Base-by-base conservation (phyloP, 2,888 invertebrate species). In the Phaonia tiefii region DNA sequence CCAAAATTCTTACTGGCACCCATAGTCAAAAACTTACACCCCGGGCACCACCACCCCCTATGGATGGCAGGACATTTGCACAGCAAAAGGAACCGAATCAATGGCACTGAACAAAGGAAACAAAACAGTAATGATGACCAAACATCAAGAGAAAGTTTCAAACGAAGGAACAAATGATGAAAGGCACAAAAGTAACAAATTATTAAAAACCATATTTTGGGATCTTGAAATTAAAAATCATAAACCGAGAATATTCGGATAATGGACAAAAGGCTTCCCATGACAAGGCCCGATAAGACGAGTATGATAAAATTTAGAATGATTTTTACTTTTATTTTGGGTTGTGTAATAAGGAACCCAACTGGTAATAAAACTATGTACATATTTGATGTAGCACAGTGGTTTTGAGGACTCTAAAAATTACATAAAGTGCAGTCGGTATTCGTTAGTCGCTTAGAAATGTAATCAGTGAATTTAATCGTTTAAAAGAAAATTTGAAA, bases 121-220 rank as follows among this genome's bases (percentile, higher is more conserved):
- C 20, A 42, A 63, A 63, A 63, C 22, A 15, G 63, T 42, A 63
- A 63, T 63, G 63, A 63, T 13, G 63, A 22, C 22, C 17, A 63
- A 63, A 37, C 37, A 39, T 17, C 31, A n/a, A 22, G 11, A 46
- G 42, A 56, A 70, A 56, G 17, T 58, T 37, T 49, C 37, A 54
- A 31, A 31, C 31, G 31, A 31, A 75, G 63, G 54, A n/a, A 67
- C 31, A 46, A 15, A 75, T 73, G 54, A 73, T 69, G 69, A 54
- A 69, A 69, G 69, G 69, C 63, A 39, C 49, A 75, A 75, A 44
- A 58, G 71, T 66, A 67, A 49, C 49, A 71, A 80, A 63, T 76
- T 80, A 80, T 76, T 69, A 73, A 73, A 65, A 70, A 70, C 22
- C 79, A 72, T 79, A 66, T 79, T 76, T 80, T 73, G 73, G 76